These are phyloP conservation scores for Drosophila nr. medialis DNA, from an alignment of 2,888 invertebrate genomes.

Conservation along the genomic window DNA sequence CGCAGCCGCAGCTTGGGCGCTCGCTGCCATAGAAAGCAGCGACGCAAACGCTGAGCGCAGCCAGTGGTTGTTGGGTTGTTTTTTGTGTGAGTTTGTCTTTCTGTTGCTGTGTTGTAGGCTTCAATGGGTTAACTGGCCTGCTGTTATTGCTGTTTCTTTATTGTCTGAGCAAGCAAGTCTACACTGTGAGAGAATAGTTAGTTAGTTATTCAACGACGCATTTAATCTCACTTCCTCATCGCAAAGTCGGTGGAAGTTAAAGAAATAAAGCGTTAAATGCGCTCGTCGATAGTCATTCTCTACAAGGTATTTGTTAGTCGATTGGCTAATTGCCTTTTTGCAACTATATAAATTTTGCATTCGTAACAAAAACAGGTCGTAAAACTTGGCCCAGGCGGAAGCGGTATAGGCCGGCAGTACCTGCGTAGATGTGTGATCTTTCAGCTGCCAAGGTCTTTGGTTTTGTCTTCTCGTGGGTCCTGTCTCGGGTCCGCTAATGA, in stretches of 20 bases:
- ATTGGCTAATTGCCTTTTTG: background rate
- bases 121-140: constrained; percentile 55
- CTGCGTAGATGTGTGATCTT: background rate
- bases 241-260: background rate
- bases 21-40: constrained; percentile 39
- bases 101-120: constrained; percentile 26
- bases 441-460: constrained; percentile 1
- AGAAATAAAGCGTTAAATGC: background rate
- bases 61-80: constrained; percentile 18
- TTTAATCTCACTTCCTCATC: background rate
- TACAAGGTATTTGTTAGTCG: background rate
- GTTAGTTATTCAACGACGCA: background rate
- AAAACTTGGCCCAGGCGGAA: background rate
- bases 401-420: background rate
- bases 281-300: background rate
- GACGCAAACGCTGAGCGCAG: constrained; percentile 35
- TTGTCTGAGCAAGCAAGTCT: constrained; percentile 15
- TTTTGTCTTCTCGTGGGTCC: background rate
- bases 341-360: background rate
- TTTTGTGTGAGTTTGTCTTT: background rate
- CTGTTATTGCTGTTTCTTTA: constrained; percentile 35
- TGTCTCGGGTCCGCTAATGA: constrained; percentile 1
- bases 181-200: constrained; percentile 7
- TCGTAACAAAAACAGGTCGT: constrained; percentile 1
- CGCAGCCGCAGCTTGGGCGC: constrained; percentile 48